Evolutionary conservation across 2,797 vertebrate species (phyloP), one percentile per base, ranked within the genome.

Genomic region (Momotus momota): DNA sequence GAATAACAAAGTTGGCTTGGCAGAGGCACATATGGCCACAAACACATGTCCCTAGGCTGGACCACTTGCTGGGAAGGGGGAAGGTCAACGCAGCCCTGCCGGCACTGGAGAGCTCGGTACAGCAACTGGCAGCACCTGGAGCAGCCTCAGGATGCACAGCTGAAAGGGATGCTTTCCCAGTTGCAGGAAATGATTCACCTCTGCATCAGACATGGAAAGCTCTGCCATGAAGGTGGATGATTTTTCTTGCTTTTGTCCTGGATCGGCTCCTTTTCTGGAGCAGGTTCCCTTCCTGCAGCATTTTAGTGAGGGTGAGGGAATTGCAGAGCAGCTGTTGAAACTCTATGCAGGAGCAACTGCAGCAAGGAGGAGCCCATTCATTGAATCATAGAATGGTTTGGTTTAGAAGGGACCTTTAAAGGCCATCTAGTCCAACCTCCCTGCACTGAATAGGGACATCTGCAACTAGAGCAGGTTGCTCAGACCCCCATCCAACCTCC

Each of bases 1-100:
- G 55, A 80, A 43, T 22, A n/a, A 66, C 1, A 5, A 70, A 77
- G 23, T 3, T 1, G 0, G 9, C 0, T 0, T 2, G 27, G 40
- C 4, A 26, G 69, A 75, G 48, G 40, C 9, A 12, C 2, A 0
- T 0, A 1, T 8, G 29, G 62, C 20, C 2, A 12, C 64, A 21
- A 62, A 48, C 2, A 33, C 1, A 0, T 7, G 26, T 51, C 4
- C 7, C 58, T 1, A 0, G 61, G 35, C 8, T 77, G 78, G 49
- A 69, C 12, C 12, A 7, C 0, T 0, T 23, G 12, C 4, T 64
- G 61, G 82, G 22, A 51, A 29, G 35, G 29, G 26, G 54, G 35
- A 1, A 2, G 51, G 38, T 60, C 58, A 2, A 1, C 48, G 61
- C 79, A 83, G 55, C 23, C 43, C 38, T 69, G 48, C 31, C 17